Base-by-base conservation (phyloP, 2,888 invertebrate species). In the Beris morrisii region DNA sequence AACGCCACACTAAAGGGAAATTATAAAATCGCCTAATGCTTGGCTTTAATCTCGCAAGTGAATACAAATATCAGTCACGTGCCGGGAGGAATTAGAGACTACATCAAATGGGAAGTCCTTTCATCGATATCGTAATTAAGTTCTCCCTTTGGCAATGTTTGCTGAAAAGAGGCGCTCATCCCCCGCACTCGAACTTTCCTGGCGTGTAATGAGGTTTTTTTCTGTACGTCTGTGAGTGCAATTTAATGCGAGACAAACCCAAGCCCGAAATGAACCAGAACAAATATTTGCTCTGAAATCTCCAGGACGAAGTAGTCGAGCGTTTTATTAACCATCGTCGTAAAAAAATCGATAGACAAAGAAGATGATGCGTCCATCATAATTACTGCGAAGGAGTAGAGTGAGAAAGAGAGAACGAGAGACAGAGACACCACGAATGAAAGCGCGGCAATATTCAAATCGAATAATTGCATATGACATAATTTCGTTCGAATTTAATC, bases 11-110 rank as follows among this genome's bases (percentile, higher is more conserved):
- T 38, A 38, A 38, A 48, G 6, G 22, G 22, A 48, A 48, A 22
- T 22, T 22, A 22, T 22, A 22, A 22, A 79, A 78, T 76, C 77
- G 75, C 74, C 77, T 78, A 78, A 78, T 78, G 78, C 38, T 78
- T 75, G 74, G 74, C 78, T 77, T 78, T 79, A 79, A 78, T 79
- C 79, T 77, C 74, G 68, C 75, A 74, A 73, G 75, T 70, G 72
- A 70, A 69, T 70, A 73, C 74, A 72, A 73, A 75, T 71, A 75
- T 72, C 69, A 70, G 74, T 77, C 76, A 76, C 76, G 77, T 76
- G 77, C 73, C 75, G 66, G 53, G 67, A 69, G 22, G 48, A 65
- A 65, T 64, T 64, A 64, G 46, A 64, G 64, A 64, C 45, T 30
- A 64, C 55, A 64, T 64, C 64, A 54, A 55, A 54, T 54, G 55